Conservation (phyloP, 2,888 invertebrate genomes). For the Caenorhabditis imperialis region DNA sequence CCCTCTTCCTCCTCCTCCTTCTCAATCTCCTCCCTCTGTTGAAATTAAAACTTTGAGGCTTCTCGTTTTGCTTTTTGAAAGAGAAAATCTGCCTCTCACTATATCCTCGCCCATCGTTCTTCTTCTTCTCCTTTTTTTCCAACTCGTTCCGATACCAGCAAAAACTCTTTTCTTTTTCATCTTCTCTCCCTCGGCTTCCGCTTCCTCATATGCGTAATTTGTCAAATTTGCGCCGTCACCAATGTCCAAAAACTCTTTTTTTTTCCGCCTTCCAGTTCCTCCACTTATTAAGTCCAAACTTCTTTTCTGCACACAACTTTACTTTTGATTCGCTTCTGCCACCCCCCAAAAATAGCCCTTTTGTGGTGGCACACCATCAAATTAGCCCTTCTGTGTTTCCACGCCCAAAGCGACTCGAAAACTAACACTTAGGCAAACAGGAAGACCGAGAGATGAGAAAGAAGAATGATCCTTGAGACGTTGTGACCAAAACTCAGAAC, state of each 20-base stretch:
- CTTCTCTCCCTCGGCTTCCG: too few species aligned
- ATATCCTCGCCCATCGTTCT: conserved; percentile 17
- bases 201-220: conserved; percentile 32
- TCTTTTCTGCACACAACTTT: background rate
- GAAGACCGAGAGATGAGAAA: conserved; percentile 6
- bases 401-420: conserved; percentile 9
- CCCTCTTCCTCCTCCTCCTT: conserved; percentile 1
- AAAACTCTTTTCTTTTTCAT: too few species aligned
- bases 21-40: conserved; percentile 14
- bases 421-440: conserved; percentile 33
- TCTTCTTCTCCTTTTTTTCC: conserved; percentile 1
- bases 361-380: conserved; percentile 25
- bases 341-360: conserved; percentile 21
- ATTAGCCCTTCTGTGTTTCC: conserved; percentile 45
- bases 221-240: conserved; percentile 16
- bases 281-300: background rate
- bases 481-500: background rate
- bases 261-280: background rate
- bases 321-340: background rate
- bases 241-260: background rate
- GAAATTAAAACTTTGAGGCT: conserved; percentile 45
- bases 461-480: conserved; percentile 36
- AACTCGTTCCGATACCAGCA: too few species aligned
- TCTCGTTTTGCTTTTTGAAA: conserved; percentile 24
- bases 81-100: conserved; percentile 39